Percentiles rank a stretch among this genome's conserved stretches.
Evolutionary conservation across 1,140 invertebrate species (phyloP).

Genomic region (Nylanderia fulva): DNA sequence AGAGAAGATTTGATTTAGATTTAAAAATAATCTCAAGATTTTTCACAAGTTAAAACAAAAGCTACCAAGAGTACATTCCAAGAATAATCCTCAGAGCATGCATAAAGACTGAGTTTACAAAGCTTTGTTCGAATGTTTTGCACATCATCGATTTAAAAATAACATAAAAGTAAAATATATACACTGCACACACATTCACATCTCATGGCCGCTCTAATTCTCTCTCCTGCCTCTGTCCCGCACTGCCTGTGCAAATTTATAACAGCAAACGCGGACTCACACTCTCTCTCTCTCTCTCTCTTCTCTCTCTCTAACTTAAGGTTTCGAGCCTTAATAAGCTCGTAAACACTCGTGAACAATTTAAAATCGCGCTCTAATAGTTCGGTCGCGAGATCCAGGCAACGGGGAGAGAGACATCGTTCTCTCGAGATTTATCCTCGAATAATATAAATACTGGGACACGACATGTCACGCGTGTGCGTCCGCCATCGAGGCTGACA

Average conservation of each 20-base stretch:
- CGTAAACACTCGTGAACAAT: background rate
- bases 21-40: background rate
- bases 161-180: slow-evolving; percentile 73
- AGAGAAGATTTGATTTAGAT: background rate
- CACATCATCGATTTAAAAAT: slow-evolving; percentile 73
- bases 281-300: too few relatives aligned
- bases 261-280: slow-evolving; percentile 5
- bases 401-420: background rate
- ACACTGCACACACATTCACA: slow-evolving; percentile 12
- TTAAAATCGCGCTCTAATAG: background rate
- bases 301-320: too few relatives aligned
- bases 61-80: slow-evolving; percentile 48
- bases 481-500: slow-evolving; percentile 31
- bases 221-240: background rate
- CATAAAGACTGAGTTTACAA: slow-evolving; percentile 31
- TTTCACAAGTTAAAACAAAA: slow-evolving; percentile 23
- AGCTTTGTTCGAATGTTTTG: slow-evolving; percentile 67
- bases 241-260: background rate
- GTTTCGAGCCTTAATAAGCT: too few relatives aligned
- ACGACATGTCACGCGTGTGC: slow-evolving; percentile 13
- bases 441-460: too few relatives aligned
- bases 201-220: slow-evolving; percentile 64
- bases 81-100: slow-evolving; percentile 61
- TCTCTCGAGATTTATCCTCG: background rate
- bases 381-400: slow-evolving; percentile 1